phyloP scores from a whole-genome alignment of 2,113 vertebrate species.

The Gulo gulo region DNA sequence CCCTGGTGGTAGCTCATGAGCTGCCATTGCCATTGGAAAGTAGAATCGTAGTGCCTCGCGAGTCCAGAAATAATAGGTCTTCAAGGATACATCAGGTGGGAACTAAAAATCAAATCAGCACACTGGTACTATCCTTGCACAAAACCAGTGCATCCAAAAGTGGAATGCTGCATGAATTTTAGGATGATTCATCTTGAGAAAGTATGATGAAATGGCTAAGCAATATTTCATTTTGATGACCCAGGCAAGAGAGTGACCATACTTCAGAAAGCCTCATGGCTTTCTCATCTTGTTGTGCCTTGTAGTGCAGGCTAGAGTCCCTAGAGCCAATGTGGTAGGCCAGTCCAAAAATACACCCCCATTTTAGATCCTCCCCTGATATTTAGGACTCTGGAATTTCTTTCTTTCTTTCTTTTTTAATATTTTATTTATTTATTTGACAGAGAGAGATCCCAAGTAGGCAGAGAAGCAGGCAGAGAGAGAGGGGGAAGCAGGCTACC shows the following conservation, averaged over 20 bases:
- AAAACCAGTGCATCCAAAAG: not conserved
- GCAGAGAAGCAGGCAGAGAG: too few species aligned
- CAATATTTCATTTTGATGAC: not conserved
- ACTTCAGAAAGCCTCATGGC: not conserved
- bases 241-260: not conserved
- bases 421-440: too few species aligned
- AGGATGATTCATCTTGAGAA: not conserved
- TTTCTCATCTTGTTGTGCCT: not conserved
- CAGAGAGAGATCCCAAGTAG: too few species aligned
- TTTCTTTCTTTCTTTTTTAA: not conserved
- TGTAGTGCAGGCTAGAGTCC: not conserved
- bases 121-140: not conserved
- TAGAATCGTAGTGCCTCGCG: not conserved
- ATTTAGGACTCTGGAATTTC: not conserved
- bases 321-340: accelerated
- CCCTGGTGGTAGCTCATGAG: not conserved
- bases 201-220: not conserved
- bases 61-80: conserved; percentile 19
- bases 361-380: not conserved
- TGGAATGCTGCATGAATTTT: not conserved
- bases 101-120: conserved; percentile 31
- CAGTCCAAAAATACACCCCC: not conserved
- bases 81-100: not conserved
- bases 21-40: not conserved
- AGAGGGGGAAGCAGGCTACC: too few species aligned